These are phyloP conservation scores for Drosophila nebulosa DNA, from an alignment of 1,140 invertebrate species.

Conservation along the genomic window DNA sequence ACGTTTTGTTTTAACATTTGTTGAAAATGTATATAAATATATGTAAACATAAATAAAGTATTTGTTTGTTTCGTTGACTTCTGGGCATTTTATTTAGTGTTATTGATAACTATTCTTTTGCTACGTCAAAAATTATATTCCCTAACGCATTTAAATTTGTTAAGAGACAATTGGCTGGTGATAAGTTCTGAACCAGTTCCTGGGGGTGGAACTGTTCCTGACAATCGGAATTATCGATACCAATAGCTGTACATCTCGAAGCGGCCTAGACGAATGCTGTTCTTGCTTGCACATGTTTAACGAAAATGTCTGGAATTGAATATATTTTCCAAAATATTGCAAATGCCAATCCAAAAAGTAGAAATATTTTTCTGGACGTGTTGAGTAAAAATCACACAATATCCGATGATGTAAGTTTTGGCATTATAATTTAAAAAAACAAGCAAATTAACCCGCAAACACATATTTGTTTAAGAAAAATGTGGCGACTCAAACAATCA, in stretches of 20 bases:
- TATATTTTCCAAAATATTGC: background rate
- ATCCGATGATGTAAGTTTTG: background rate
- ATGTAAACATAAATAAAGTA: background rate
- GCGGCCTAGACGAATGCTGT: background rate
- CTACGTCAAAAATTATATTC: too few species aligned
- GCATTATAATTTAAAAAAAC: background rate
- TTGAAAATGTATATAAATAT: background rate
- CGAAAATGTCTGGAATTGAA: background rate
- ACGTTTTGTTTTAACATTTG: background rate
- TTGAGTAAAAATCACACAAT: background rate
- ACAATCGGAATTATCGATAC: background rate
- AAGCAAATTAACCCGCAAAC: background rate
- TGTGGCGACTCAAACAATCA: background rate
- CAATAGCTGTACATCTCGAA: background rate
- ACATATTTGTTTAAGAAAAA: background rate
- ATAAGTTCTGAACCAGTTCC: background rate
- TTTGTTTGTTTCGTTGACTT: background rate
- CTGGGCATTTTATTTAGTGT: too few species aligned
- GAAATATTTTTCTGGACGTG: background rate
- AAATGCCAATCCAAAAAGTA: background rate
- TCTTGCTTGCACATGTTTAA: background rate
- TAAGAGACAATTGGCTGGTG: too few species aligned
- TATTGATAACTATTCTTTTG: too few species aligned
- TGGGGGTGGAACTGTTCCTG: background rate
- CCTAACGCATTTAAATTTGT: background rate